Evolutionary conservation across 2,113 vertebrate species (phyloP).

Genomic region (Tricholaema leucomelas): DNA sequence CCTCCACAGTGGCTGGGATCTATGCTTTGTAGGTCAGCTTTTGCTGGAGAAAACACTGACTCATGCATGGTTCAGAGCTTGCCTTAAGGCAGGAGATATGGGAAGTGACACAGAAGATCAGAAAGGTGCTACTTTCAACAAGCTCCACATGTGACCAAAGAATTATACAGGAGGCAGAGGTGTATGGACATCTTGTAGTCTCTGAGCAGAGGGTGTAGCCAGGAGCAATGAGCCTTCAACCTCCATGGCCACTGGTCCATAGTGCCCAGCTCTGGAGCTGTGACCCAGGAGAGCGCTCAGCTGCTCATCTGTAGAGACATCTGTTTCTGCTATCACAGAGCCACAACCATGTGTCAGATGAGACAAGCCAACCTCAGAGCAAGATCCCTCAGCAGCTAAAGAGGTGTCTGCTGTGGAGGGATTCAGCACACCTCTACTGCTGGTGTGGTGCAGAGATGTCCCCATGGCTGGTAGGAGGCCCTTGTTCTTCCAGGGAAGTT

Average conservation of each 20-base stretch:
- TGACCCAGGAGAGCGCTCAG: neutral
- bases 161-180: neutral
- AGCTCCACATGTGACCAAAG: neutral
- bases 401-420: rapidly evolving
- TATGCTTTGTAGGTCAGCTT: neutral
- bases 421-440: neutral
- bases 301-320: neutral
- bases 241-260: rapidly evolving
- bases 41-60: neutral
- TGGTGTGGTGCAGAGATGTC: rapidly evolving
- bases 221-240: rapidly evolving
- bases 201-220: neutral
- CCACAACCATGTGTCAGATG: too few species aligned
- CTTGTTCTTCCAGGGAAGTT: too few species aligned
- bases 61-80: neutral
- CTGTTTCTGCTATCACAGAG: too few species aligned
- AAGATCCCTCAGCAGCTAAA: neutral
- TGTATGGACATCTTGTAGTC: neutral
- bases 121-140: neutral
- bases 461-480: rapidly evolving
- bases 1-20: neutral
- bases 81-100: neutral
- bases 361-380: neutral
- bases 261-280: rapidly evolving
- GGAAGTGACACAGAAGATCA: neutral